Conservation (phyloP, 2,797 vertebrate genomes). For the Phataginus tricuspis region DNA sequence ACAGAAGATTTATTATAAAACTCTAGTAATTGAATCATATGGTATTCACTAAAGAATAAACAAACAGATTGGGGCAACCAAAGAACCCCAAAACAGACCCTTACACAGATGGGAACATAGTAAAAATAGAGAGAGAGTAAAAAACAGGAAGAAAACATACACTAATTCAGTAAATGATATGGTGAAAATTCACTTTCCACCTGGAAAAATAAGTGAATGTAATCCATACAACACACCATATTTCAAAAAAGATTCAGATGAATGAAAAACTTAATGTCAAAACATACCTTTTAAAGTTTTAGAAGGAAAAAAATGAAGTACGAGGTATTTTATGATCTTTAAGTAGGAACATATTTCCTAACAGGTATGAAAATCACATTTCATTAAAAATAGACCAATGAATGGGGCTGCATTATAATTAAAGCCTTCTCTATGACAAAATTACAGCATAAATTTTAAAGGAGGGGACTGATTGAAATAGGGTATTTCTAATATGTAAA, state of each 20-base stretch:
- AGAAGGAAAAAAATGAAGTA: not conserved
- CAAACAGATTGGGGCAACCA: not conserved
- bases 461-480: not conserved
- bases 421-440: not conserved
- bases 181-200: not conserved
- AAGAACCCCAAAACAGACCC: not conserved
- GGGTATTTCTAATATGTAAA: not conserved
- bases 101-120: not conserved
- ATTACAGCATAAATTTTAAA: not conserved
- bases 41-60: not conserved
- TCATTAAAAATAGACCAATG: not conserved
- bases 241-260: not conserved
- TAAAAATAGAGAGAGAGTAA: not conserved
- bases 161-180: not conserved
- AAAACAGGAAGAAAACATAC: not conserved
- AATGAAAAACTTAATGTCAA: not conserved
- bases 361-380: not conserved
- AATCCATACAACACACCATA: not conserved
- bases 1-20: conserved; percentile 18
- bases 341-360: not conserved
- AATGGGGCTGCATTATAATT: not conserved
- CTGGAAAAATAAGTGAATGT: not conserved
- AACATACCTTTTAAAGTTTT: not conserved
- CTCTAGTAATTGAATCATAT: not conserved
- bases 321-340: not conserved